Evolutionary conservation across 2,888 invertebrate genomes (phyloP).

Genomic region (Archips xylosteana): DNA sequence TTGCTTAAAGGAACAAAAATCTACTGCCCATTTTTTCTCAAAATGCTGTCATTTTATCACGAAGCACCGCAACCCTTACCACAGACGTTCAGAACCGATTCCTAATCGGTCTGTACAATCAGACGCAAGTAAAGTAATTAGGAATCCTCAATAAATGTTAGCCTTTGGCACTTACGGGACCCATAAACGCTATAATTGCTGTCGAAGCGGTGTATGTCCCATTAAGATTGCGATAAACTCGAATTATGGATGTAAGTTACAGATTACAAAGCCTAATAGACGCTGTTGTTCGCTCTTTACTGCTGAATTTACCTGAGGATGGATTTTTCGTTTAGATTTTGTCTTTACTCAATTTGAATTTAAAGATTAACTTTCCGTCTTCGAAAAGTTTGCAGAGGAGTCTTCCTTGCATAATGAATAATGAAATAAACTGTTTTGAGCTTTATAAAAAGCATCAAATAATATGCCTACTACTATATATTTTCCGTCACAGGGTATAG

Average conservation of each 20-base stretch:
- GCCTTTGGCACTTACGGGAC: conserved; percentile 41
- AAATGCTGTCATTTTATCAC: neutral
- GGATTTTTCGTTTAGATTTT: neutral
- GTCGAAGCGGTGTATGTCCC: conserved; percentile 41
- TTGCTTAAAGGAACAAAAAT: neutral
- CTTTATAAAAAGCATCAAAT: no score
- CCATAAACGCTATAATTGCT: conserved; percentile 40
- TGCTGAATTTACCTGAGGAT: conserved; percentile 27
- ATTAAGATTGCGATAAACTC: conserved; percentile 40
- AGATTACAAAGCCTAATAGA: conserved; percentile 38
- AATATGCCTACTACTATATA: no score
- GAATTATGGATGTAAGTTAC: conserved; percentile 41
- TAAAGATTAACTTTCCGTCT: neutral
- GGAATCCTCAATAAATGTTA: conserved; percentile 40
- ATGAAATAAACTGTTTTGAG: no score
- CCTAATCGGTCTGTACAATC: conserved; percentile 32
- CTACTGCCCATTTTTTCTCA: neutral
- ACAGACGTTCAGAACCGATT: conserved; percentile 8
- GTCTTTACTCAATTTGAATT: neutral
- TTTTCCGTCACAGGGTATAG: no score
- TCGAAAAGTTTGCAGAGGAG: no score
- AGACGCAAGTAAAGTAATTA: conserved; percentile 42
- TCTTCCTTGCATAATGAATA: no score
- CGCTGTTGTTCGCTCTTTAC: conserved; percentile 32
- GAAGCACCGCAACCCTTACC: neutral